Evolutionary conservation across 2,113 vertebrate species (phyloP).

Genomic region (Falcunculus frontatus): DNA sequence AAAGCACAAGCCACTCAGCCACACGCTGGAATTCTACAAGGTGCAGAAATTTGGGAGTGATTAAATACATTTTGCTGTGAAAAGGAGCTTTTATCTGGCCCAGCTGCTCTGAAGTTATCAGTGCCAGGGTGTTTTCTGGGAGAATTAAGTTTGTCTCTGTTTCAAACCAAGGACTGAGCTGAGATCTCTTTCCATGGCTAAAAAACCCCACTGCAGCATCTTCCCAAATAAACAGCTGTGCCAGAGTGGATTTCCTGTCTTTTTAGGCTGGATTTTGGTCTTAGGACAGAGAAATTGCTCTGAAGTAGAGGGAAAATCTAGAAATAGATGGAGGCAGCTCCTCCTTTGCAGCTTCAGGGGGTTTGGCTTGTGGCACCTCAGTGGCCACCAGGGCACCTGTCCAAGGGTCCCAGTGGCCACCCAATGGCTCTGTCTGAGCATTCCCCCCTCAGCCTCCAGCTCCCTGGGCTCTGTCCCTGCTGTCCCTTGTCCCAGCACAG

Average conservation of each 20-base stretch:
- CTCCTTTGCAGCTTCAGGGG: background rate
- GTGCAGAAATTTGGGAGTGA: background rate
- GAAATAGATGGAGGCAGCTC: background rate
- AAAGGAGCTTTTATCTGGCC: background rate
- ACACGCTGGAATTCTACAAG: rapidly evolving
- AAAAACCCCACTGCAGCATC: background rate
- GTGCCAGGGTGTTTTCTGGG: rapidly evolving
- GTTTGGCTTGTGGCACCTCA: background rate
- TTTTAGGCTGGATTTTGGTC: background rate
- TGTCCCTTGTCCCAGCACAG: background rate
- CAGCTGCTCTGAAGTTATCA: background rate
- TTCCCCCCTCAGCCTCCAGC: background rate
- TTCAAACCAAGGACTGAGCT: background rate
- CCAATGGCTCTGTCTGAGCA: background rate
- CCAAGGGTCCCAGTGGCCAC: background rate
- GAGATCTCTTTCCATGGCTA: background rate
- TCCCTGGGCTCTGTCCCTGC: background rate
- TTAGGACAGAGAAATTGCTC: rapidly evolving
- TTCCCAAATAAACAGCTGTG: background rate
- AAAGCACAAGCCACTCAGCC: rapidly evolving
- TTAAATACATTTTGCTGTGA: background rate
- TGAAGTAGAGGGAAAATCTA: rapidly evolving
- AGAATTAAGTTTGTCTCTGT: rapidly evolving
- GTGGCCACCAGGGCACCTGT: background rate
- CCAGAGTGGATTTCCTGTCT: background rate